Base-by-base conservation (phyloP, 2,888 invertebrate species). In the Calameuta pallipes region DNA sequence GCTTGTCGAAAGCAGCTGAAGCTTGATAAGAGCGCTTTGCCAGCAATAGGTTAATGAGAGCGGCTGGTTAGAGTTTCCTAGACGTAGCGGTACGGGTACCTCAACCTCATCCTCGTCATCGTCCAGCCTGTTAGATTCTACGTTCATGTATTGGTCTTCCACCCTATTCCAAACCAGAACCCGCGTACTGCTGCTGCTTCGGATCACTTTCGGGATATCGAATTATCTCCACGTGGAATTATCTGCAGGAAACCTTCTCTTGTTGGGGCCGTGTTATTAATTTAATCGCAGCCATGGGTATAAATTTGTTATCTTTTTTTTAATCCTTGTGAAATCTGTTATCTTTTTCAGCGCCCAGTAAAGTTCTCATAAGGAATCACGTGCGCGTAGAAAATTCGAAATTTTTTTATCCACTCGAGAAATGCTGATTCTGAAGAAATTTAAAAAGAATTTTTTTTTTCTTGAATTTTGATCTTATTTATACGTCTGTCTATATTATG, bases 21-120 rank as follows among this genome's bases (percentile, higher is more conserved):
- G 83, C 85, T 80, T 82, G 81, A 84, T 85, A 88, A 88, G 87
- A 84, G 88, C 83, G 88, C 85, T 88, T 83, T 81, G 81, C 83
- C 79, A 79, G 82, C 85, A 82, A 88, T 85, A 85, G 85, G 86
- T 87, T 88, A 88, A 88, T 83, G 87, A 88, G 88, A 84, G 82
- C 68, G 74, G 56, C 76, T 30, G 30, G 34, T 33, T 34, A 23
- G 30, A 6, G 30, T 30, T 23, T 30, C 71, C 34, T 71, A 23
- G 76, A 79, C 76, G 68, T 74, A 36, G 80, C 73, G 41, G 77
- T 80, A 78, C 78, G 77, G 11, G 73, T 76, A 77, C 77, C 76
- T 71, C 79, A 75, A 78, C 81, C 80, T 81, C 81, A 80, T 80
- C 83, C 81, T 78, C 75, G 37, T 69, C 37, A 74, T 41, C 75